Percentiles rank a stretch among this genome's conserved stretches.
Evolutionary conservation across 2,113 vertebrate species (phyloP).

Genomic region (Corvus moneduloides): DNA sequence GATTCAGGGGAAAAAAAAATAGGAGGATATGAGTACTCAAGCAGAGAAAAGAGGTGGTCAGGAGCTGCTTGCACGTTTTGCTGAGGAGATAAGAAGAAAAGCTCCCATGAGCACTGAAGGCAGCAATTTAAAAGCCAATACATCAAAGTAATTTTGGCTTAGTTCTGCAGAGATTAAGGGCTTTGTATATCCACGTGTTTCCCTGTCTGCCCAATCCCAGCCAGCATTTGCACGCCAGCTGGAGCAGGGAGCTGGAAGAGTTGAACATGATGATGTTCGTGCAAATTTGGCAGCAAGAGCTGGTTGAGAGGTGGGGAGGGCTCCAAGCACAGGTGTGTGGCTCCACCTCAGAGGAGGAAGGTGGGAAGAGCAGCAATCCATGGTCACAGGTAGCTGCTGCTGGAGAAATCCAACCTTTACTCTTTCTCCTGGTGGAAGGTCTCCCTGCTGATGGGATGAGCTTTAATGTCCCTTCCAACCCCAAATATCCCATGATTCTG

Average conservation of each 20-base stretch:
- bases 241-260: neutral
- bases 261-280: neutral
- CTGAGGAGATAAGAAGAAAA: neutral
- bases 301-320: neutral
- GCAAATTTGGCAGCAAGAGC: neutral
- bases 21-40: neutral
- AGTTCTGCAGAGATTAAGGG: neutral
- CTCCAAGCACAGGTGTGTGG: neutral
- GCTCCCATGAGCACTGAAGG: neutral
- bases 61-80: neutral
- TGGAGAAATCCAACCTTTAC: neutral
- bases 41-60: neutral
- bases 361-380: neutral
- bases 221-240: neutral
- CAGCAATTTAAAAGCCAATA: neutral
- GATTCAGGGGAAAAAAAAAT: neutral
- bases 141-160: neutral
- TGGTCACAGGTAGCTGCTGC: neutral
- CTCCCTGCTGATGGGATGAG: neutral
- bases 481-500: neutral
- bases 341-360: neutral
- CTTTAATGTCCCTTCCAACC: neutral
- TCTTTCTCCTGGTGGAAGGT: neutral
- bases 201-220: neutral
- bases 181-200: neutral